Conservation (phyloP, 1,140 invertebrate species). For the Aricia agestis region DNA sequence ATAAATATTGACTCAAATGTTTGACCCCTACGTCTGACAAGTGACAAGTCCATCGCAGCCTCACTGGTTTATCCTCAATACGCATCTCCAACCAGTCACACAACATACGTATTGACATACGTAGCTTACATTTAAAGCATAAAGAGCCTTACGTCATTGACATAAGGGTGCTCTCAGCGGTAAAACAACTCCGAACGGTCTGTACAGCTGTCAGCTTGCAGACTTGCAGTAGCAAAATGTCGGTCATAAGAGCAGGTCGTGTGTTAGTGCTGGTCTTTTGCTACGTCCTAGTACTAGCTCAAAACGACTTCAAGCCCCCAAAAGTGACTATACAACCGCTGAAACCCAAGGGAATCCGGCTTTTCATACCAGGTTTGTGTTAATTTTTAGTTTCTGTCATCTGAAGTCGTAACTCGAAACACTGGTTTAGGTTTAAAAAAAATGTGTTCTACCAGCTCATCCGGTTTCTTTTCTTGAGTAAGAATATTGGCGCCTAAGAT, state of each 20-base stretch:
- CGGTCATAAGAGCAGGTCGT: background rate
- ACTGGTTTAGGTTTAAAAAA: conserved; percentile 5
- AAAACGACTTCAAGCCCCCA: conserved; percentile 23
- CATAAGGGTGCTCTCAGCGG: too few relatives aligned
- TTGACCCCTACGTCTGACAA: too few relatives aligned
- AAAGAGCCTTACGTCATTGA: too few relatives aligned
- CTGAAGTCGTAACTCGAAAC: background rate
- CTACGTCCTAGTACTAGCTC: conserved; percentile 2
- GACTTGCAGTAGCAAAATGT: conserved; percentile 12
- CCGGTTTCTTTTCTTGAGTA: too few relatives aligned
- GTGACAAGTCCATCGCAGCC: too few relatives aligned
- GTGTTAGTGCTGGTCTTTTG: conserved; percentile 2
- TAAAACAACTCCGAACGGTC: too few relatives aligned
- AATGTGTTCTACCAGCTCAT: background rate
- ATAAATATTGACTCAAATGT: too few relatives aligned
- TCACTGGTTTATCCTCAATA: too few relatives aligned
- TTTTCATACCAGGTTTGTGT: conserved; percentile 34
- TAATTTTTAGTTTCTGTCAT: background rate
- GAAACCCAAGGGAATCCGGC: conserved; percentile 34
- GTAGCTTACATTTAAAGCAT: too few relatives aligned
- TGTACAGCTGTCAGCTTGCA: background rate
- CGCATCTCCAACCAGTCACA: too few relatives aligned
- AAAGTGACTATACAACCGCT: conserved; percentile 34
- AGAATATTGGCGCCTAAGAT: too few relatives aligned
- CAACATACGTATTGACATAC: too few relatives aligned